Evolutionary conservation across 2,113 vertebrate species (phyloP).

Genomic region (Buteo buteo): DNA sequence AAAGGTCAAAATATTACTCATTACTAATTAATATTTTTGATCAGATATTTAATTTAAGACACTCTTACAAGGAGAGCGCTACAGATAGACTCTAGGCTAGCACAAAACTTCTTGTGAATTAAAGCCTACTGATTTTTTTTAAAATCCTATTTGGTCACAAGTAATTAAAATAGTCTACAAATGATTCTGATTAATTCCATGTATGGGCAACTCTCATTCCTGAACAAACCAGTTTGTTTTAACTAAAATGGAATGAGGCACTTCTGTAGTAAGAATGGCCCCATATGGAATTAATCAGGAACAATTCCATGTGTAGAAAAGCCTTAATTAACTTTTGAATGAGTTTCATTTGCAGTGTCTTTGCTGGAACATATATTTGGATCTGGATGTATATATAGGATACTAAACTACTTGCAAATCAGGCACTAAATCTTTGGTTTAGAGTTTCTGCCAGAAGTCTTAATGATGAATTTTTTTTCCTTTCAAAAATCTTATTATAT

Average conservation of each 20-base stretch:
- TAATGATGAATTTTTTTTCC: not conserved
- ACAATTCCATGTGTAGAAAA: constrained; percentile 20
- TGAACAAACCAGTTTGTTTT: not conserved
- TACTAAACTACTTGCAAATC: not conserved
- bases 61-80: not conserved
- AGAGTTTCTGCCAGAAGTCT: not conserved
- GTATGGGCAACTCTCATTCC: not conserved
- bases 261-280: constrained; percentile 10
- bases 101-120: not conserved
- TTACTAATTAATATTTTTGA: not conserved
- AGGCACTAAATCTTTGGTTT: not conserved
- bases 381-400: not conserved
- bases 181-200: not conserved
- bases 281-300: constrained; percentile 39
- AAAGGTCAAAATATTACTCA: not conserved
- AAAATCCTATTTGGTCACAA: not conserved
- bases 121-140: not conserved
- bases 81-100: not conserved
- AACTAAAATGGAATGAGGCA: not conserved
- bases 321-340: constrained; percentile 47
- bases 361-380: constrained; percentile 10
- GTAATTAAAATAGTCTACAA: not conserved
- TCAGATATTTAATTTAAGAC: not conserved
- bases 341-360: constrained; percentile 15
- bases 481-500: not conserved